Base-by-base conservation (phyloP, 2,113 vertebrate species). In the Lepus europaeus region DNA sequence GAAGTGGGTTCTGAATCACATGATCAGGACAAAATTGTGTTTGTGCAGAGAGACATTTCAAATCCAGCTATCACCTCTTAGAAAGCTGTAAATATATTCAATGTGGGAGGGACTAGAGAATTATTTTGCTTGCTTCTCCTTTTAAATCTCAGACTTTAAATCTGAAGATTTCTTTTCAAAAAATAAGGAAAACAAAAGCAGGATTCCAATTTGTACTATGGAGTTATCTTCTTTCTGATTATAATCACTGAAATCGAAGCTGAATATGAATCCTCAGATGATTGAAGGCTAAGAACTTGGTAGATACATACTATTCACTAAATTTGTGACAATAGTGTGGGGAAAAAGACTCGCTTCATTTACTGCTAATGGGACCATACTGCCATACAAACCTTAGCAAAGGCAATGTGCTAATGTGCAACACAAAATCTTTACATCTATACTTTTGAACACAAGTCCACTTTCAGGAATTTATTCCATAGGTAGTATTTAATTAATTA, bases 1-100 rank as follows among this genome's bases (percentile, higher is more conserved):
- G 83, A 96, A 93, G 31, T 33, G 69, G 85, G 29, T 89, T 97
- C 94, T 96, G 36, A 83, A 12, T n/a, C 95, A 69, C 82, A 83
- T 29, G 72, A 96, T 95, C 36, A 93, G 11, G 80, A 92, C 31
- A 0, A 3, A 96, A 87, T 2, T 83, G 77, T 22, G 72, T 53
- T 66, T 59, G 81, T 36, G 29, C 87, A 77, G 25, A 96, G 97
- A 97, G 93, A 39, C 96, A 68, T 76, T 90, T 93, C 80, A 79
- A 22, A 22, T 90, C 66, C 89, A 94, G 84, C 77, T 64, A 90
- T 89, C 90, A 45, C 68, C n/a, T 93, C 90, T 84, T 92, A 77
- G 86, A 93, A 0, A 0, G 59, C 49, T 56, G 82, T 56, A 0
- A 0, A 87, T 91, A 76, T 76, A 84, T 97, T 95, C 80, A 7